Conservation (phyloP, 1,140 invertebrate genomes). For the Aphidius ervi region DNA sequence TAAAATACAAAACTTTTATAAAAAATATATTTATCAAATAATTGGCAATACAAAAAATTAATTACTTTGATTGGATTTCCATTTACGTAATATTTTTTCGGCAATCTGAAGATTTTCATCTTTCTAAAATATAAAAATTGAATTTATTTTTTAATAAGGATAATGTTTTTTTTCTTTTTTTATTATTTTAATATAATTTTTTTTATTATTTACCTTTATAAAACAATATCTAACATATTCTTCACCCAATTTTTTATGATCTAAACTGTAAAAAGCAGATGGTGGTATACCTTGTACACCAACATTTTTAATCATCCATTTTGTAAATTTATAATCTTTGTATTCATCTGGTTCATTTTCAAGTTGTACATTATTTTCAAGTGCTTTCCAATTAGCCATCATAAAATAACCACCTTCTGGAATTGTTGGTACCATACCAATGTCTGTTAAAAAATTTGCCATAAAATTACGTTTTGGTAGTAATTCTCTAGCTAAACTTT, state of each 20-base stretch:
- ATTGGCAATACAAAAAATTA: not conserved
- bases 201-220: conserved; percentile 71
- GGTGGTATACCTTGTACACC: conserved; percentile 92
- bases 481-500: conserved; percentile 72
- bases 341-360: conserved; percentile 64
- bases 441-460: conserved; percentile 69
- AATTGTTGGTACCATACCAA: conserved; percentile 85
- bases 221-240: conserved; percentile 90
- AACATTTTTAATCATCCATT: conserved; percentile 92
- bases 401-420: conserved; percentile 98
- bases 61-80: conserved; percentile 50
- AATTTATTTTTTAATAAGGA: conserved; percentile 19
- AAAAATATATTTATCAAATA: conserved; percentile 3
- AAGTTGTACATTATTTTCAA: conserved; percentile 64
- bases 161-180: not conserved
- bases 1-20: not conserved
- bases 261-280: conserved; percentile 84
- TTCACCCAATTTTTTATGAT: conserved; percentile 80
- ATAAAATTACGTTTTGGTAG: conserved; percentile 82
- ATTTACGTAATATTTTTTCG: conserved; percentile 60
- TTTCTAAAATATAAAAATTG: conserved; percentile 55
- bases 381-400: conserved; percentile 83
- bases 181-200: not conserved
- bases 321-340: conserved; percentile 89
- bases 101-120: conserved; percentile 72